Evolutionary conservation across 2,797 vertebrate species (phyloP), one percentile per base, ranked within the genome.

Genomic region (Malurus splendens): DNA sequence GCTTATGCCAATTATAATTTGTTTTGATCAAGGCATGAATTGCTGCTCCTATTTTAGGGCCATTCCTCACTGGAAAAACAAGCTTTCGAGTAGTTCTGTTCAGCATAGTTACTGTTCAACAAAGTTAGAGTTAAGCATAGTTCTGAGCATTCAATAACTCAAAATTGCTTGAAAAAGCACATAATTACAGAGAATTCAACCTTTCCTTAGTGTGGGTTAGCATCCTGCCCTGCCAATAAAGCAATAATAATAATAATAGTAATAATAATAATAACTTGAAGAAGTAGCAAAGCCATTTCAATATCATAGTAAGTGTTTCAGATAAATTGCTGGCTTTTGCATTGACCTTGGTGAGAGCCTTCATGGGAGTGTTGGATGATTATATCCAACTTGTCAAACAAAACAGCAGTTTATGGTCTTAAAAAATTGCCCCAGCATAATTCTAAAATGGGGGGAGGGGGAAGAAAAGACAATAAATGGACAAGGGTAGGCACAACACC

Each of bases 391-490:
- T 82, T 68, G 67, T 81, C 90, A 92, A 89, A 83, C 80, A 80
- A 95, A 87, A 92, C 79, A 87, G 86, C 88, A 74, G 77, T 66
- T 94, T 89, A 71, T 80, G 71, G 66, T 68, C 61, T 89, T 54
- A 76, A 87, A 79, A 92, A 90, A 89, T 87, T 73, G 56, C 27
- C 41, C 64, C 65, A 48, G 39, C 27, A 44, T 33, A 70, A 79
- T 84, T 93, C 54, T 39, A 42, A 74, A 68, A 71, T 87, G 47
- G 36, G 27, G 44, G 44, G 5, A 1, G 10, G 16, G 47, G 3
- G 5, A 20, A 72, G 42, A 44, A 87, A 61, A 86, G 52, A 86
- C 78, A 93, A 95, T 84, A 87, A 93, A 89, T 91, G 15, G 4
- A 16, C 14, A 74, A 50, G 6, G 8, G 8, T 30, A 36, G 8